phyloP scores from a whole-genome alignment of 1,140 invertebrate genomes.

The Drosophila ambigua region DNA sequence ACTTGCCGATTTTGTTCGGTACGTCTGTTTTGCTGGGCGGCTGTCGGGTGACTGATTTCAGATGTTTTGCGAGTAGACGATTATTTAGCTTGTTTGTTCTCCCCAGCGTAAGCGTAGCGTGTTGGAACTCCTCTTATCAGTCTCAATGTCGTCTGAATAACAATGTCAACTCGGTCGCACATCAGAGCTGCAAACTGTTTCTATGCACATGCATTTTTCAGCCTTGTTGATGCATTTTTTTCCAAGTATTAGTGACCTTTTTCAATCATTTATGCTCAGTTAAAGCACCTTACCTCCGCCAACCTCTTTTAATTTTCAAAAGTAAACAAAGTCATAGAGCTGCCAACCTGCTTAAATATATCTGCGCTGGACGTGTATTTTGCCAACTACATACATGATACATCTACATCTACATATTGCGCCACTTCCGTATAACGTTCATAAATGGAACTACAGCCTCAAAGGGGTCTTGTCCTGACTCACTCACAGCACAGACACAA shows the following conservation, averaged over 20 bases:
- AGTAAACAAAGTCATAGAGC: constrained; percentile 17
- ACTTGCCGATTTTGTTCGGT: constrained; percentile 42
- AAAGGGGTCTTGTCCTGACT: too few species aligned
- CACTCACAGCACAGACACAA: too few species aligned
- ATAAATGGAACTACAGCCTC: too few species aligned
- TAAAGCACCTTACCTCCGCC: not conserved
- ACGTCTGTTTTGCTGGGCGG: constrained; percentile 73
- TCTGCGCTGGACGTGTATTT: too few species aligned
- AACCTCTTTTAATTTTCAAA: constrained; percentile 10
- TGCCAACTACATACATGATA: not conserved
- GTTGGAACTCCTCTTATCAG: constrained; percentile 40
- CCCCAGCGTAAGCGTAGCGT: constrained; percentile 3
- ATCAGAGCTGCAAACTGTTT: not conserved
- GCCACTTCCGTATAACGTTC: not conserved
- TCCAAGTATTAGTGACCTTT: not conserved
- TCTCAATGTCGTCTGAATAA: constrained; percentile 3
- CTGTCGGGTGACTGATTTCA: constrained; percentile 59
- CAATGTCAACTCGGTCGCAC: constrained; percentile 19
- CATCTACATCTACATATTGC: not conserved
- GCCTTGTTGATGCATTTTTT: constrained; percentile 19
- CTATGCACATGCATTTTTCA: not conserved
- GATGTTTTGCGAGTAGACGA: constrained; percentile 22
- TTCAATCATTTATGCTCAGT: constrained; percentile 14
- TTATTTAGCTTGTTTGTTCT: constrained; percentile 57
- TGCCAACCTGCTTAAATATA: too few species aligned